Evolutionary conservation across 2,888 invertebrate genomes (phyloP).

Genomic region (Pegoplata infirma): DNA sequence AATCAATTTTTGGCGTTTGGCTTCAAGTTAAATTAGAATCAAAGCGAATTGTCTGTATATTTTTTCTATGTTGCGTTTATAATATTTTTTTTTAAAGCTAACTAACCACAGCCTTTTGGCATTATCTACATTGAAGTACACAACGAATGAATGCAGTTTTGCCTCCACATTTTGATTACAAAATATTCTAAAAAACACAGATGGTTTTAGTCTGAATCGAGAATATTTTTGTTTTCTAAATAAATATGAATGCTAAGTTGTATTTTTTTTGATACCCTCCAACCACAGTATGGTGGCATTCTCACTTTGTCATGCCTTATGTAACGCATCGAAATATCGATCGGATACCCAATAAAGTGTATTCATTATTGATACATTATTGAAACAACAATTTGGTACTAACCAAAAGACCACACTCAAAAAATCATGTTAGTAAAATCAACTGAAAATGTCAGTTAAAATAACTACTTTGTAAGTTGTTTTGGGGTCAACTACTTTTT

Average conservation of each 20-base stretch:
- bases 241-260: slow-evolving; percentile 12
- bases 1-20: too few relatives aligned
- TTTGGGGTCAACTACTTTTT: too few relatives aligned
- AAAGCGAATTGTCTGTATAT: slow-evolving; percentile 11
- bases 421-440: too few relatives aligned
- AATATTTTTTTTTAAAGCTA: neutral
- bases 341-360: too few relatives aligned
- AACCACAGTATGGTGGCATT: too few relatives aligned
- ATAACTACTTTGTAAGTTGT: too few relatives aligned
- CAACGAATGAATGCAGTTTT: slow-evolving; percentile 3
- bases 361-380: too few relatives aligned
- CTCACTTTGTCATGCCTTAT: too few relatives aligned
- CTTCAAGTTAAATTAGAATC: neutral
- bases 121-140: slow-evolving; percentile 8
- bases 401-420: too few relatives aligned
- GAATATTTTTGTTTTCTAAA: neutral
- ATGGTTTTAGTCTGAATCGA: slow-evolving; percentile 12
- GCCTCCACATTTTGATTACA: slow-evolving; percentile 1
- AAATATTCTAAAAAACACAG: neutral
- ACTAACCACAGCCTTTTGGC: slow-evolving; percentile 12
- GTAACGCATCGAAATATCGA: too few relatives aligned
- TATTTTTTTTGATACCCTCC: neutral
- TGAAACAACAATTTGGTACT: too few relatives aligned
- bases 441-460: too few relatives aligned
- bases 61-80: slow-evolving; percentile 12